Evolutionary conservation across 1,140 invertebrate genomes (phyloP), one percentile per base, ranked within the genome.

Genomic region (Heterodera schachtii): DNA sequence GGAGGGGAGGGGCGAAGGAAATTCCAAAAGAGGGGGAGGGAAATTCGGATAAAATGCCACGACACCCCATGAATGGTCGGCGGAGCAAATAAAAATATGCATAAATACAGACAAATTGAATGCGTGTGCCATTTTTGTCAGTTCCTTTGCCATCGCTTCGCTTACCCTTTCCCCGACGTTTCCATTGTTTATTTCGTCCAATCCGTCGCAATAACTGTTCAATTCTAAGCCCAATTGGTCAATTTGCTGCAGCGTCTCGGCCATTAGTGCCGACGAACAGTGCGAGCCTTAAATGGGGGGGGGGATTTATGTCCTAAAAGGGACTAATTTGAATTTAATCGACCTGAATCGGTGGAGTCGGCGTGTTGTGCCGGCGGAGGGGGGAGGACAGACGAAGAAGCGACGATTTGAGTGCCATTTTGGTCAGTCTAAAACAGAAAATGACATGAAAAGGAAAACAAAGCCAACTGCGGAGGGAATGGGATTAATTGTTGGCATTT

Each of bases 231-330:
- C 81, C 41, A 84, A 73, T 60, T 74, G 82, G 60, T 84, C 82
- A 60, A 84, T 84, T 84, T 84, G 82, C 47, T 84, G 82, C 13
- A 84, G 64, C n/a, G 82, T 78, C 78, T 84, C 82, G 49, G 82
- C 81, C 41, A 84, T 73, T 2, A 84, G 67, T 49, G 82, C 71
- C 66, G 82, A 60, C 11, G 82, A 83, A 57, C 64, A 79, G 3
- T 44, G 60, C 6, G 69, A 71, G 46, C 67, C 78, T 31, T 31
- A 31, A 31, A 31, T 31, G 31, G 31, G 31, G 31, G 31, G 31
- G 31, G 31, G 31, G 31, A 1, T 31, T 31, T 31, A 31, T 31
- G 31, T 1, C 31, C 1, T 73, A 73, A 73, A n/a, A 52, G 49
- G 2, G 5, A 73, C 71, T n/a, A 13, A 60, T 31, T 69, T 66